Evolutionary conservation across 2,888 invertebrate species (phyloP), one percentile per base, ranked within the genome.

Genomic region (Tuta absoluta): DNA sequence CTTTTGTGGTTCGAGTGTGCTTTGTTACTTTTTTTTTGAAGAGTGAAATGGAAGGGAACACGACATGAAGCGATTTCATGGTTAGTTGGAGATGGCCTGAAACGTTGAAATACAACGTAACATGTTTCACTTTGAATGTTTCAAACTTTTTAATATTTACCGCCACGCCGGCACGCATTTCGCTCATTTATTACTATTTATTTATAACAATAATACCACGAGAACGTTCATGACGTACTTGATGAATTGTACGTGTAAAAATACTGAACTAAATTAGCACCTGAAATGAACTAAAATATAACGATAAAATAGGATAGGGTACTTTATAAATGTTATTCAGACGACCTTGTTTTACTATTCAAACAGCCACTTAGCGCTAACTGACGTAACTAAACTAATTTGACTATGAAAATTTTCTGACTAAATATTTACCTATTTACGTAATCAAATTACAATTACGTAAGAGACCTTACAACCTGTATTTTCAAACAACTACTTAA

Each of bases 41-140:
- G 60, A 66, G 87, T 84, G 87, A 86, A 86, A 89, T 87, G 88
- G 85, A 81, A 82, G 79, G 76, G 72, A 85, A 82, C 77, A 79
- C 77, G 84, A 86, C 84, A 90, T 87, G 87, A 88, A 78, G 79
- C 82, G 81, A 87, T 90, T 90, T 89, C 88, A 90, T 89, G 90
- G 90, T 90, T 87, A 84, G 89, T 89, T 88, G 84, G 78, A 76
- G 80, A 78, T 81, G 79, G 81, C 77, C 78, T 77, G 69, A 75
- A 75, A 79, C 81, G 80, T 81, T 78, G 58, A 80, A 69, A 68
- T 73, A 71, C 23, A 14, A 14, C 49, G 49, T 61, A 28, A 71
- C 62, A 65, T 66, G 63, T 59, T 63, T 63, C 49, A 64, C 38
- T 49, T 64, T 49, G 37, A 60, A 58, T 63, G 23, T 37, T 63